A percentile compares a stretch with the other conserved stretches of the same genome.
These are phyloP conservation scores for Mimas tiliae DNA, from an alignment of 2,888 invertebrate genomes.

Conservation along the genomic window DNA sequence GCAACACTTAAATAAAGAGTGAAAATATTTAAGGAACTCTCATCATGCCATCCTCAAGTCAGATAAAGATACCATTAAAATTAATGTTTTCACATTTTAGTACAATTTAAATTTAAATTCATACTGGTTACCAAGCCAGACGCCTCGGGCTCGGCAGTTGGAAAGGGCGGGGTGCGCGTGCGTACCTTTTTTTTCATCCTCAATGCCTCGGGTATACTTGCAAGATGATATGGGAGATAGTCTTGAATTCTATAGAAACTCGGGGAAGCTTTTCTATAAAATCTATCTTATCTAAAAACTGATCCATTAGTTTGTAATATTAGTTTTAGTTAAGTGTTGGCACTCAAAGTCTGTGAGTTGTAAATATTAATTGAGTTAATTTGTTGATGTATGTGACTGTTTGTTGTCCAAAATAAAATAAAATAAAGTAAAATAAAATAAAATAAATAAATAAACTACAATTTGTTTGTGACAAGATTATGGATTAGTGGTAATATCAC, in stretches of 20 bases:
- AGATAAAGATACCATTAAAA: neutral
- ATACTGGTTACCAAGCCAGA: neutral
- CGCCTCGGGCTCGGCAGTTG: neutral
- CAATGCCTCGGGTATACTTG: neutral
- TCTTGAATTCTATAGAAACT: neutral
- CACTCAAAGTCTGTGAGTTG: too few species aligned
- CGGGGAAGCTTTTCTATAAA: too few species aligned
- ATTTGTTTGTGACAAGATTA: too few species aligned
- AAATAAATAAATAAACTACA: too few species aligned
- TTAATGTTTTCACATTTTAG: conserved; percentile 2
- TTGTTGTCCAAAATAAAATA: too few species aligned
- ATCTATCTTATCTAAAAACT: too few species aligned
- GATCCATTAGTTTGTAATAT: too few species aligned
- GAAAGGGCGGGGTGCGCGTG: neutral
- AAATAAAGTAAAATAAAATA: too few species aligned
- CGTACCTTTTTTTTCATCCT: neutral
- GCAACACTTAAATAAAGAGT: neutral
- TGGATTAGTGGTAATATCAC: too few species aligned
- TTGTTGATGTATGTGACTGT: too few species aligned
- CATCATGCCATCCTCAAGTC: neutral
- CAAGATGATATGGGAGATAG: neutral
- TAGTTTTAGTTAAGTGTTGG: too few species aligned
- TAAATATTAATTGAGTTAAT: too few species aligned
- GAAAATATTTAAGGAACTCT: neutral
- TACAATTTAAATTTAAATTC: neutral